Base-by-base conservation (phyloP, 2,797 vertebrate species). In the Helarctos malayanus region DNA sequence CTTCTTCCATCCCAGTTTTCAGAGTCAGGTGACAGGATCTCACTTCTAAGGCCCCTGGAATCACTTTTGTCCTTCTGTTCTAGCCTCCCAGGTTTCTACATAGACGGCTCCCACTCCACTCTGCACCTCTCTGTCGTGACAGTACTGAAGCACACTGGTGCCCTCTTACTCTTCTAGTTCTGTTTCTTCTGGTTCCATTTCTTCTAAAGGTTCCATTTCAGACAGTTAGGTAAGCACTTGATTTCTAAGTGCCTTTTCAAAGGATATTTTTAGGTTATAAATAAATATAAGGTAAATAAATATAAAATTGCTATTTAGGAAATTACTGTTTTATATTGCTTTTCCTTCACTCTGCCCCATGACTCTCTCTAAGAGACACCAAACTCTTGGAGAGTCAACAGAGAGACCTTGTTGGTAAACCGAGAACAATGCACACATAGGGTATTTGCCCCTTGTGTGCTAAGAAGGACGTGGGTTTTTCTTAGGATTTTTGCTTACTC, bases 211-310 rank as follows among this genome's bases (percentile, higher is more conserved):
- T 90, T 54, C 41, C 56, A 8, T 47, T 78, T 56, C 61, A 63
- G 61, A 92, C 14, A 63, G 68, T 52, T 18, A 57, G n/a, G 35
- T 52, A 49, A 65, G 27, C 56, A 7, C 14, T 91, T 87, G 59
- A 88, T 54, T 94, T 83, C 56, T 73, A 49, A 89, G 45, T 65
- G 49, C 82, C 79, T 45, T 61, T 47, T 56, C 71, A 84, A 78
- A 83, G 52, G 13, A 19, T 84, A 56, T 38, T 79, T 93, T 89
- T 76, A 92, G 65, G 32, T 47, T 38, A 23, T 35, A 47, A 38
- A 19, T 92, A 87, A 82, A 38, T 75, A 73, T 38, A 65, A 2
- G 49, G 32, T 92, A 14, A 92, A 87, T 54, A 56, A 6, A 45
- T 29, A 86, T 47, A 45, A 76, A 88, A 15, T 11, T 68, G 21